Base-by-base conservation (phyloP, 2,113 vertebrate species). In the Albula glossodonta region DNA sequence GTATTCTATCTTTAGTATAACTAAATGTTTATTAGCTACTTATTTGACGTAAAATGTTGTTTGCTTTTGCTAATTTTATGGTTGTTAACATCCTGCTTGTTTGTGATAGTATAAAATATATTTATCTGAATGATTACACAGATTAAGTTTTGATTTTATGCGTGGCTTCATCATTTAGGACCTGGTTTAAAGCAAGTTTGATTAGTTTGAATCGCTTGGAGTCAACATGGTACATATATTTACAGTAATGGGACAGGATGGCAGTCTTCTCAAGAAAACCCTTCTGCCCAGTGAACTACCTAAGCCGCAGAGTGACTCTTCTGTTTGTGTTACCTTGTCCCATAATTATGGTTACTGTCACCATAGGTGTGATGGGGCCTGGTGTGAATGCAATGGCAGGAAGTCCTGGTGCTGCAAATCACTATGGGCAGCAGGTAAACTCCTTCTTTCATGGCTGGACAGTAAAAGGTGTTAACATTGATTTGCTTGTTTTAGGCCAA, bases 341-440 rank as follows among this genome's bases (percentile, higher is more conserved):
- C 60, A 5, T 79, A 11, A 41, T 31, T 48, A 86, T 85, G 86
- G 5, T 83, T 90, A 2, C 90, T 81, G 86, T 88, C 88, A 81
- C 63, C 93, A 88, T 92, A 99, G 98, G 98, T 95, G 96, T 98
- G 93, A 96, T 99, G 95, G 96, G 94, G 51, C 92, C 97, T 94
- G 97, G 96, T 84, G 96, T 98, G 86, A 92, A 98, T 87, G 96
- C 97, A 88, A 96, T 99, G 94, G 95, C 96, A 92, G 98, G 97
- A 96, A 96, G 97, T 93, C 95, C 97, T 88, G 95, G 94, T 25
- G 93, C 93, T 89, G 97, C 96, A 90, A 97, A 95, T 92, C 95
- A 95, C 15, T 99, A 96, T 90, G 96, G 97, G 83, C 97, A 98
- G 87, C 98, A 98, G 97, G 98, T 99, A 92, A 95, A 60, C 53